A percentile compares a stretch with the other conserved stretches of the same genome.
phyloP scores from a whole-genome alignment of 1,140 invertebrate species.

The Apolygus lucorum region DNA sequence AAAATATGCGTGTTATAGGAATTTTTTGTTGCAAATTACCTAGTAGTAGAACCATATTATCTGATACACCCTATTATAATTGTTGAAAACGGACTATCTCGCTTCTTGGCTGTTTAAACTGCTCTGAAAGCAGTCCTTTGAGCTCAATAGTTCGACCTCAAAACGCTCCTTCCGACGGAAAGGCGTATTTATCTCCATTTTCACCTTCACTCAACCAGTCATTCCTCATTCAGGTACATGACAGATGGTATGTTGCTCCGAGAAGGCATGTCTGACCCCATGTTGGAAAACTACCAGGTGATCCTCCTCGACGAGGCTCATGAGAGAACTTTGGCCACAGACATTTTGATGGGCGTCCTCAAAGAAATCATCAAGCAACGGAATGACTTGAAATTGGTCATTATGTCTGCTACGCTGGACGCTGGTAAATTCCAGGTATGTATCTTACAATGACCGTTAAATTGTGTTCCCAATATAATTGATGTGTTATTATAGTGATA shows the following conservation, averaged over 20 bases:
- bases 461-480: too few species aligned
- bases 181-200: background rate
- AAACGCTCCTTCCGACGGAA: background rate
- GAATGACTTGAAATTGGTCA: conserved; percentile 90
- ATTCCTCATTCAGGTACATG: conserved; percentile 79
- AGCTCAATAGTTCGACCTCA: background rate
- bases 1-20: too few species aligned
- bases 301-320: conserved; percentile 98
- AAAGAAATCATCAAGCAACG: conserved; percentile 96
- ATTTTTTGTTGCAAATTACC: too few species aligned
- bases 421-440: conserved; percentile 92
- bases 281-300: conserved; percentile 91
- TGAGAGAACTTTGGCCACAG: conserved; percentile 95
- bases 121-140: too few species aligned
- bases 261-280: conserved; percentile 98
- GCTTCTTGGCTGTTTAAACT: too few species aligned
- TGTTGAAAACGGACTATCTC: too few species aligned
- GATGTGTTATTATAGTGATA: too few species aligned
- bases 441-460: background rate
- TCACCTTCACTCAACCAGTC: background rate
- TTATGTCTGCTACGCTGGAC: conserved; percentile 99
- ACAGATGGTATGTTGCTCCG: conserved; percentile 99
- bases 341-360: conserved; percentile 96
- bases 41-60: too few species aligned
- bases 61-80: too few species aligned